A percentile compares a stretch with the other conserved stretches of the same genome.
phyloP scores from a whole-genome alignment of 2,113 vertebrate genomes.

The Engystomops pustulosus region DNA sequence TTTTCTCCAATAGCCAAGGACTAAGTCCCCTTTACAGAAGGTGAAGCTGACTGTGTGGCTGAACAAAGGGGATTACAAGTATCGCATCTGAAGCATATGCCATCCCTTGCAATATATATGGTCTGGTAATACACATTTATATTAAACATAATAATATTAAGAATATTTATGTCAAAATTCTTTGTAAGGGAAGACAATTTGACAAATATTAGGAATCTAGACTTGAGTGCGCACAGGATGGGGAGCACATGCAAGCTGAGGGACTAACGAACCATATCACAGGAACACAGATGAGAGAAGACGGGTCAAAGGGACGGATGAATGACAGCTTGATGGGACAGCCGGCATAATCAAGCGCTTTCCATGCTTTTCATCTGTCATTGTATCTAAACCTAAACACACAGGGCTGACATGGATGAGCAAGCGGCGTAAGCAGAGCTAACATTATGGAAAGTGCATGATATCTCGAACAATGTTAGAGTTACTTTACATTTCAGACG shows the following conservation, averaged over 20 bases:
- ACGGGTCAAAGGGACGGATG: neutral
- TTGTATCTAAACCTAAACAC: neutral
- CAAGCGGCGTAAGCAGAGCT: neutral
- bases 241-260: neutral
- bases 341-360: neutral
- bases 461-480: neutral
- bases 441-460: neutral
- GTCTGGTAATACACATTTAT: too few relatives aligned
- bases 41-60: neutral
- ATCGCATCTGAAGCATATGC: neutral
- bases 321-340: neutral
- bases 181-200: neutral
- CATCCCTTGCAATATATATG: neutral
- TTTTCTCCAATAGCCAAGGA: slow-evolving; percentile 3
- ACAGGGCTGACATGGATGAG: neutral
- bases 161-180: neutral
- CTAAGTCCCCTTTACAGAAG: neutral
- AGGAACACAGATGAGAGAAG: neutral
- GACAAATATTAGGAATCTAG: neutral
- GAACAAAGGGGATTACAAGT: too few relatives aligned
- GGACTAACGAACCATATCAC: neutral
- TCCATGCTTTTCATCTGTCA: slow-evolving; percentile 8
- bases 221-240: neutral
- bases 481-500: neutral
- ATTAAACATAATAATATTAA: neutral